Conservation (phyloP, 2,113 vertebrate species). For the Anthoscopus minutus region DNA sequence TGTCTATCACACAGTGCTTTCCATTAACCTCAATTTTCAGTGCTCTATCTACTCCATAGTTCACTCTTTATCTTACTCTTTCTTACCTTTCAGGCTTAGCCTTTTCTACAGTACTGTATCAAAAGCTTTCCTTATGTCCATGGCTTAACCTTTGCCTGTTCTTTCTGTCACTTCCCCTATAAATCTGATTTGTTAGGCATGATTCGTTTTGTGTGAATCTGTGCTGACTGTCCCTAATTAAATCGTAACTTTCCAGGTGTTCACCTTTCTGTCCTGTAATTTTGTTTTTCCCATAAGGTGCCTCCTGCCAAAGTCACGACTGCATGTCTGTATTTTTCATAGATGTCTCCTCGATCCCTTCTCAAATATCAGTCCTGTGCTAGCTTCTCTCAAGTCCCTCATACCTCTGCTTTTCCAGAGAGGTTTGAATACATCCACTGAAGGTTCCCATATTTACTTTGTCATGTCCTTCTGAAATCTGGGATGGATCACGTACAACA, state of each 20-base stretch:
- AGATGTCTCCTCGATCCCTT: slow-evolving; percentile 12
- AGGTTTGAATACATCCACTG: background rate
- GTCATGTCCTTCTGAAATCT: slow-evolving; percentile 12
- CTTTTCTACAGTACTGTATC: slow-evolving; percentile 31
- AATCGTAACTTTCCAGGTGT: slow-evolving; percentile 60
- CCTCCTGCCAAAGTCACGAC: background rate
- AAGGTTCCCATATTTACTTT: slow-evolving; percentile 27
- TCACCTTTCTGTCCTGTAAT: slow-evolving; percentile 29
- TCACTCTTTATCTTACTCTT: background rate
- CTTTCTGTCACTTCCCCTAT: slow-evolving; percentile 63
- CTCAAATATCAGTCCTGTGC: slow-evolving; percentile 1
- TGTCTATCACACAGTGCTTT: background rate
- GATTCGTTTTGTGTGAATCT: slow-evolving; percentile 45
- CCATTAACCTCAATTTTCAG: background rate
- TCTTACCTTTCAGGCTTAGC: background rate
- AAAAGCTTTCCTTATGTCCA: slow-evolving; percentile 57
- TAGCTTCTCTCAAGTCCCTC: background rate
- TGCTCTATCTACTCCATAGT: background rate
- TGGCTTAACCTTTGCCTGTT: slow-evolving; percentile 43
- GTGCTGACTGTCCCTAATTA: slow-evolving; percentile 61
- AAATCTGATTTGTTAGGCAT: slow-evolving; percentile 67
- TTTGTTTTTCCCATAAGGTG: slow-evolving; percentile 13
- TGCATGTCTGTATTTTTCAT: slow-evolving; percentile 35
- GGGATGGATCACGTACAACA: slow-evolving; percentile 3
- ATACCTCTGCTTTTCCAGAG: background rate